Conservation (phyloP, 2,797 vertebrate species). For the Orientallactaga sibirica region DNA sequence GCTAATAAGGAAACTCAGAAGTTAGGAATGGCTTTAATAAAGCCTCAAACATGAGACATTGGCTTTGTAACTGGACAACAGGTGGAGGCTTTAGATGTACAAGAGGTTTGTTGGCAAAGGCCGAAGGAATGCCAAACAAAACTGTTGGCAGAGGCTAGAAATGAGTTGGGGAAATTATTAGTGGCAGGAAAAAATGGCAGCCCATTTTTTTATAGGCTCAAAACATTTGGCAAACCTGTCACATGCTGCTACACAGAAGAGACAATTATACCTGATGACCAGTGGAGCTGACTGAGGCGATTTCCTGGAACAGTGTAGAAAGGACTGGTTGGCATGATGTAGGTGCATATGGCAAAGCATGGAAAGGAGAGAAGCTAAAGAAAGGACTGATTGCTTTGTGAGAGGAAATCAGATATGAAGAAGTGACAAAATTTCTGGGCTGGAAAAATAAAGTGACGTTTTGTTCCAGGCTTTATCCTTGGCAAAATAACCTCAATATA, state of each 20-base stretch:
- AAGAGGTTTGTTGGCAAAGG: constrained; percentile 53
- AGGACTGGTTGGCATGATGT: neutral
- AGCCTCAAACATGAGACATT: constrained; percentile 35
- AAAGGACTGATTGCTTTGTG: neutral
- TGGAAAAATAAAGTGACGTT: constrained; percentile 20
- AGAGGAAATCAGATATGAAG: constrained; percentile 37
- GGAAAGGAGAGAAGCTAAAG: neutral
- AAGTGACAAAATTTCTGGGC: neutral
- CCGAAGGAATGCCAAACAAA: constrained; percentile 55
- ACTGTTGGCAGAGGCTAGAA: constrained; percentile 55
- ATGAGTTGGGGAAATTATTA: constrained; percentile 65
- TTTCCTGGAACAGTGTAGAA: neutral
- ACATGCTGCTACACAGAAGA: constrained; percentile 36
- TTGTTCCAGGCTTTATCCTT: constrained; percentile 26
- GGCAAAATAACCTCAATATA: neutral
- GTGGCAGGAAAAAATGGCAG: constrained; percentile 57
- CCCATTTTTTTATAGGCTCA: constrained; percentile 62
- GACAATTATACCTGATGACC: constrained; percentile 18
- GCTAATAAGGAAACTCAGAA: constrained; percentile 6
- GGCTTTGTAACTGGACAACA: constrained; percentile 64
- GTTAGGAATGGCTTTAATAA: neutral
- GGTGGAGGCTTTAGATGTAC: constrained; percentile 63
- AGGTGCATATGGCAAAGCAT: neutral
- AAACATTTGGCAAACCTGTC: constrained; percentile 68
- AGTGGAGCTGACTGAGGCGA: neutral